Evolutionary conservation across 1,140 invertebrate species (phyloP).

Genomic region (Chironomus striatipennis): DNA sequence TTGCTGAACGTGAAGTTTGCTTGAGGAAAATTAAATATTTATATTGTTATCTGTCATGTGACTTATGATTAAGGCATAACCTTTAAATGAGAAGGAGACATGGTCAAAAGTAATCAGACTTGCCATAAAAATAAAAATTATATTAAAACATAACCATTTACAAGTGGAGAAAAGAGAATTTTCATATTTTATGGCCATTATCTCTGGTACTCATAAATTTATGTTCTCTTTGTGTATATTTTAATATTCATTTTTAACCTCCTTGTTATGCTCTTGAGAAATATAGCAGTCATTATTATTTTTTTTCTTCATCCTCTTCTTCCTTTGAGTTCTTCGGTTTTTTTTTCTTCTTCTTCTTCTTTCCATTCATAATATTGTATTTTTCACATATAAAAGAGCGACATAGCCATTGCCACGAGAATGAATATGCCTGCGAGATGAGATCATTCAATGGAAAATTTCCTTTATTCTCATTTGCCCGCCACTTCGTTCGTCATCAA

Average conservation of each 20-base stretch:
- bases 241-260: constrained; percentile 23
- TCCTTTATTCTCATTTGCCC: neutral
- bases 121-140: constrained; percentile 15
- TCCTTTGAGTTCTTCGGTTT: neutral
- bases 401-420: neutral
- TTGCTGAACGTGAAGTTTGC: too few species aligned
- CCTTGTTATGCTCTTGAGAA: neutral
- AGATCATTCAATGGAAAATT: constrained; percentile 2
- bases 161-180: constrained; percentile 15
- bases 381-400: neutral
- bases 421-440: neutral
- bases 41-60: too few species aligned
- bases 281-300: neutral
- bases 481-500: neutral
- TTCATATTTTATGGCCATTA: constrained; percentile 19
- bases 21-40: too few species aligned
- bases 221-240: neutral
- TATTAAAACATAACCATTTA: constrained; percentile 14
- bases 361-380: neutral
- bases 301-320: neutral
- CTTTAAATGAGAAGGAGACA: neutral
- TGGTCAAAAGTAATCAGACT: constrained; percentile 10
- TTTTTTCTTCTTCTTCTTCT: neutral
- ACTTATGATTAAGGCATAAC: neutral
- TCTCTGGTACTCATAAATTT: constrained; percentile 18